Evolutionary conservation across 2,797 vertebrate genomes (phyloP).

Genomic region (Caiman crocodilus): DNA sequence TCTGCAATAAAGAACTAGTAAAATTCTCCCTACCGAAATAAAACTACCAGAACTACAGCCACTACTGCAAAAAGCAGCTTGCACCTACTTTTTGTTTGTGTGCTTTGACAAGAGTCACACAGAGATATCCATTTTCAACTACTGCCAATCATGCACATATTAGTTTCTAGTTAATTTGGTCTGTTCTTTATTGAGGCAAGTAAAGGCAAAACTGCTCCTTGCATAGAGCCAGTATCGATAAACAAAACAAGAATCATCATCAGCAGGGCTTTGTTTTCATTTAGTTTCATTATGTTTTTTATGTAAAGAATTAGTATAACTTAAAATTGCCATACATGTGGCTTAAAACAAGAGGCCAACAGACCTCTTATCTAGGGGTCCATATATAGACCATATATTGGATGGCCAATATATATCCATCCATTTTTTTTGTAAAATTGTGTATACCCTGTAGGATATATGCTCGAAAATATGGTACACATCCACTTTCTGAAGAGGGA

Average conservation of each 20-base stretch:
- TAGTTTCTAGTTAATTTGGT: slow-evolving; percentile 59
- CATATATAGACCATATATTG: too few relatives aligned
- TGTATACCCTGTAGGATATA: too few relatives aligned
- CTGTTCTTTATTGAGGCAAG: slow-evolving; percentile 51
- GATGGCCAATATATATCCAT: too few relatives aligned
- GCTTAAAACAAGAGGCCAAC: slow-evolving; percentile 29
- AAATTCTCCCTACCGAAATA: not conserved
- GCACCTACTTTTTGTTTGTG: not conserved
- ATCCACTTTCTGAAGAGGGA: slow-evolving; percentile 50
- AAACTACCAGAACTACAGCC: not conserved
- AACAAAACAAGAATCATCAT: slow-evolving; percentile 66
- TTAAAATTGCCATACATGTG: slow-evolving; percentile 58
- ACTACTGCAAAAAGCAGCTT: not conserved
- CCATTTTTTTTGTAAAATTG: too few relatives aligned
- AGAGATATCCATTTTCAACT: slow-evolving; percentile 58
- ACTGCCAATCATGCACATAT: not conserved
- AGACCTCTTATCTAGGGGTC: too few relatives aligned
- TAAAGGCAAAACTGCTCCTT: slow-evolving; percentile 48
- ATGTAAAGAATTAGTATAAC: slow-evolving; percentile 61
- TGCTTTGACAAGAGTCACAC: slow-evolving; percentile 32
- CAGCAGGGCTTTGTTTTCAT: slow-evolving; percentile 69
- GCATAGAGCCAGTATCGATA: slow-evolving; percentile 44
- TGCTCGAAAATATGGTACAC: not conserved
- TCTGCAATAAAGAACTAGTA: not conserved
- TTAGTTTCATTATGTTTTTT: slow-evolving; percentile 67